Evolutionary conservation across 2,797 vertebrate genomes (phyloP), one percentile per base, ranked within the genome.

Genomic region (Leptodactylus fallax): DNA sequence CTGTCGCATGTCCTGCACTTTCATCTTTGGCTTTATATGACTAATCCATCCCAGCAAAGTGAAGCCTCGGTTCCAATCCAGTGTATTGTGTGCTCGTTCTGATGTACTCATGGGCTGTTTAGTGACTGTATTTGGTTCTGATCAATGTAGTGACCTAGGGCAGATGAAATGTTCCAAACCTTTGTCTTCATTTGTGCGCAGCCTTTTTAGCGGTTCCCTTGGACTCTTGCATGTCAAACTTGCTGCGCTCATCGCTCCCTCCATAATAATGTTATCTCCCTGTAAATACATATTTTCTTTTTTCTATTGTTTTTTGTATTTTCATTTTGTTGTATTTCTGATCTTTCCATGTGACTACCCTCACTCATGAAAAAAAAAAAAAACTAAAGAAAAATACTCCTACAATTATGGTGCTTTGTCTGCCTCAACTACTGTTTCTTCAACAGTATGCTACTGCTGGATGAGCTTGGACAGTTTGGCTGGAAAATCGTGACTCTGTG

Each of bases 241-340:
- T 92, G 93, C 94, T 91, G 90, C 90, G 87, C 94, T 95, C 95
- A 93, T 90, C 91, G 94, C 95, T 94, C 94, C 94, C 93, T 95
- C 94, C 90, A 94, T 93, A 94, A 95, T 95, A 91, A 95, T 94
- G 95, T 95, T 95, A 86, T 19, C 94, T 92, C 93, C 95, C 93
- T 96, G 95, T 96, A 96, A 96, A 96, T 96, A 96, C 95, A 95
- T 95, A 94, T 96, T 91, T 96, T 96, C 94, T 94, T 95, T 95
- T 96, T 95, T 95, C 93, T 92, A 91, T 91, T 92, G 23, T 92
- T 93, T n/a, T 95, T 94, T 94, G 91, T 94, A 92, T 95, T 95
- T 96, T 93, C 93, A 94, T 94, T 95, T 93, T 94, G 93, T 94
- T 95, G 94, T 96, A 95, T 92, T 93, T 92, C 79, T 93, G 83